Evolutionary conservation across 2,888 invertebrate species (phyloP), one percentile per base, ranked within the genome.

Genomic region (Micoletzkya japonica): DNA sequence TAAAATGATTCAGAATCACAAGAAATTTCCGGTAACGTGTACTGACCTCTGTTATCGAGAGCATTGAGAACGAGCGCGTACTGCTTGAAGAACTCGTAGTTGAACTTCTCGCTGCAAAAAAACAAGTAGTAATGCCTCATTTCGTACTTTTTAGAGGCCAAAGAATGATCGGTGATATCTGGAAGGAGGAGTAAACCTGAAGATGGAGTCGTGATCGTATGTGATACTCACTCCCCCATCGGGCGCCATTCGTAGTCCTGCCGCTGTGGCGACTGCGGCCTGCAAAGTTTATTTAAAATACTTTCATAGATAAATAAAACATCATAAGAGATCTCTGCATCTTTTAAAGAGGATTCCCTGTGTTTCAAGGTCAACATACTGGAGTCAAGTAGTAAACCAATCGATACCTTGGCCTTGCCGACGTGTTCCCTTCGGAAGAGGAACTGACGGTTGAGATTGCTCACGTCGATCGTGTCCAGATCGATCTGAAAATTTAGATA

Each of bases 341-440:
- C 24, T n/a, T 14, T 52, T 6, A 6, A 14, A 6, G 6, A 93
- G 87, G 2, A 94, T 94, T 82, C 93, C 94, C 86, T 94, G 93
- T 77, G 90, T 90, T 0, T 96, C 96, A 32, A 96, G 93, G 20
- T 7, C 20, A 34, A n/a, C n/a, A n/a, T n/a, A n/a, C n/a, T n/a
- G n/a, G 60, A 68, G 49, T 76, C 74, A 0, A 76, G 20, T 44
- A 14, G 44, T 14, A 44, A 10, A n/a, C 34, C 1, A 0, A 2
- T 59, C 7, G 10, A 17, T 14, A 67, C 93, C 88, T 99, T 99
- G 0, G 97, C 93, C 87, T 94, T 94, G 2, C 96, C 96, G 73
- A 99, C 96, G 89, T 99, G 97, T 85, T 95, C 93, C 84, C 94
- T 93, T 86, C 95, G 93, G 85, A 99, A 99, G n/a, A 99, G 88